Evolutionary conservation across 2,797 vertebrate genomes (phyloP).

Genomic region (Tolypeutes matacus): DNA sequence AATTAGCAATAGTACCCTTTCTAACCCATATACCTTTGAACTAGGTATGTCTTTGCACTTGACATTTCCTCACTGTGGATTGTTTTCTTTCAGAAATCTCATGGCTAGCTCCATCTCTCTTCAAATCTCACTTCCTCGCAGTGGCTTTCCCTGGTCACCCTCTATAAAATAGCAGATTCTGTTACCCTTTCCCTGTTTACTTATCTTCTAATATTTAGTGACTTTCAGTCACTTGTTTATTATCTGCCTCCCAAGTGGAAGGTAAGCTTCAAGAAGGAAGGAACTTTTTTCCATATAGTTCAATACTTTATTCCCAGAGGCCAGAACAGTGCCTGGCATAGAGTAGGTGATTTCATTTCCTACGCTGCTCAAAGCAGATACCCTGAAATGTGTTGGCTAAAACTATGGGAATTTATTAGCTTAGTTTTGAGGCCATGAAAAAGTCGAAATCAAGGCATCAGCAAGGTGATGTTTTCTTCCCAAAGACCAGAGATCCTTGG

Average conservation of each 20-base stretch:
- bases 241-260: background rate
- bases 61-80: background rate
- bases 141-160: background rate
- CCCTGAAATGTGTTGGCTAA: no score
- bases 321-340: background rate
- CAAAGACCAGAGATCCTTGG: no score
- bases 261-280: background rate
- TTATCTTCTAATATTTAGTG: background rate
- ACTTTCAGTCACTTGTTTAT: background rate
- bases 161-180: background rate
- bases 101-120: background rate
- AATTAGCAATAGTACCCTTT: constrained; percentile 17
- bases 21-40: background rate
- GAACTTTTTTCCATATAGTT: background rate
- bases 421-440: no score
- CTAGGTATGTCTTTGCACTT: background rate
- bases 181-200: background rate
- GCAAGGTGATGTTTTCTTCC: no score
- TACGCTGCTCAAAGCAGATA: no score
- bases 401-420: no score
- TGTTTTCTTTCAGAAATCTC: background rate
- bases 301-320: background rate
- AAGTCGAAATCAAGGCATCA: no score
- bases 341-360: background rate
- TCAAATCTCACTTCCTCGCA: background rate